Conservation (phyloP, 2,113 vertebrate species). For the Telmatochromis brachygnathus region DNA sequence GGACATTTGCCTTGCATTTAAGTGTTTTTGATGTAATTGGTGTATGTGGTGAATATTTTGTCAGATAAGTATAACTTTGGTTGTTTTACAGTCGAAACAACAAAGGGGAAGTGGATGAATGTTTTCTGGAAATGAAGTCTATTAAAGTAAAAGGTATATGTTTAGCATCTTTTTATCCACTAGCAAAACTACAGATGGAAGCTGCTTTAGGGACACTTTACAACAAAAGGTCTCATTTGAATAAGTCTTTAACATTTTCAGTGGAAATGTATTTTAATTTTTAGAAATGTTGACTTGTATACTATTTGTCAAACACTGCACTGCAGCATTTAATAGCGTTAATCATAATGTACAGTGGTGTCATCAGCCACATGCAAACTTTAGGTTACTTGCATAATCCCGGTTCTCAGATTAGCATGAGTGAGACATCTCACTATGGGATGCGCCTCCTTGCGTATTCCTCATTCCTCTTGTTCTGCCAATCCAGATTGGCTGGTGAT, state of each 20-base stretch:
- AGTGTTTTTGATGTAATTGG: neutral
- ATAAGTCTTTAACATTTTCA: neutral
- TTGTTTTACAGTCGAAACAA: neutral
- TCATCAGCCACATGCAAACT: neutral
- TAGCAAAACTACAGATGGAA: neutral
- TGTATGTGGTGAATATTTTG: neutral
- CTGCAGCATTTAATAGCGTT: accelerated
- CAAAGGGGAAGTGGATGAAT: neutral
- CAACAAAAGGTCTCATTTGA: neutral
- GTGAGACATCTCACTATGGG: neutral
- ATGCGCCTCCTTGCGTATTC: accelerated
- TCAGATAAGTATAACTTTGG: neutral
- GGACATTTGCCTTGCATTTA: neutral
- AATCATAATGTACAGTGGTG: neutral
- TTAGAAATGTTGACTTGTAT: neutral
- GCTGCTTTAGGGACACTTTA: neutral
- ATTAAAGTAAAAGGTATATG: neutral
- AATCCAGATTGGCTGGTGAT: neutral
- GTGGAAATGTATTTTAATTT: neutral
- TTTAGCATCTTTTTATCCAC: neutral
- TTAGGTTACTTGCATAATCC: neutral
- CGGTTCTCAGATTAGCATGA: neutral
- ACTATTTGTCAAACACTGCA: neutral
- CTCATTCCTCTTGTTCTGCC: accelerated
- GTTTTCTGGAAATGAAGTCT: neutral